Percentiles rank a stretch among this genome's conserved stretches.
Conservation (phyloP, 2,797 vertebrate species). For the Propithecus perrieri region DNA sequence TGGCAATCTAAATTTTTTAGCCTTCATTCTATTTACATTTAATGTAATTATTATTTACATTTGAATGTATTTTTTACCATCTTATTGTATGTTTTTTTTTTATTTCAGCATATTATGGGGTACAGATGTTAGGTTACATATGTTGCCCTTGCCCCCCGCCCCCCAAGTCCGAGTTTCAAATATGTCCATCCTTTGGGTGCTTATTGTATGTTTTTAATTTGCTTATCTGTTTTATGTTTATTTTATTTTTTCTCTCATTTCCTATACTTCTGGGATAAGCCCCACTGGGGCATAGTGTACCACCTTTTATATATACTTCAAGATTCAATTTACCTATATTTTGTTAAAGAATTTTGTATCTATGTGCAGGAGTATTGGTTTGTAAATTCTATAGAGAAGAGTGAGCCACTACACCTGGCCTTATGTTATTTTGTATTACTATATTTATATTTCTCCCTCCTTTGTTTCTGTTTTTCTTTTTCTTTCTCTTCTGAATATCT, state of each 20-base stretch:
- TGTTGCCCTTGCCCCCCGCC: too few relatives aligned
- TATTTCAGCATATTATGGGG: too few relatives aligned
- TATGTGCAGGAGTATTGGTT: not conserved
- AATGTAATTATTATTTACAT: conserved; percentile 11
- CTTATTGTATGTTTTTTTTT: not conserved
- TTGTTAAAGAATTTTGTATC: not conserved
- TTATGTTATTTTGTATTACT: not conserved
- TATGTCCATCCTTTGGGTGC: too few relatives aligned
- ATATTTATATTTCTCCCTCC: not conserved
- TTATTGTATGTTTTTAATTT: not conserved
- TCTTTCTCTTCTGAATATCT: not conserved
- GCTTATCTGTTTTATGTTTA: not conserved
- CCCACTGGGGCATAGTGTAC: not conserved
- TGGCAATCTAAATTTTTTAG: not conserved
- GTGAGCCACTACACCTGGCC: not conserved
- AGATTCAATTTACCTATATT: not conserved
- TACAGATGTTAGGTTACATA: too few relatives aligned
- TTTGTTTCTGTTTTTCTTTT: not conserved
- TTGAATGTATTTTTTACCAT: not conserved
- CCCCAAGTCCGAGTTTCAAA: too few relatives aligned
- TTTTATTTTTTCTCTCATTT: not conserved
- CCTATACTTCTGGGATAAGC: not conserved
- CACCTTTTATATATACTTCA: not conserved
- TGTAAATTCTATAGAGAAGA: not conserved
- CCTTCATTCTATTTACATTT: not conserved